Base-by-base conservation (phyloP, 2,888 invertebrate species). In the Cryptophagus acutangulus region DNA sequence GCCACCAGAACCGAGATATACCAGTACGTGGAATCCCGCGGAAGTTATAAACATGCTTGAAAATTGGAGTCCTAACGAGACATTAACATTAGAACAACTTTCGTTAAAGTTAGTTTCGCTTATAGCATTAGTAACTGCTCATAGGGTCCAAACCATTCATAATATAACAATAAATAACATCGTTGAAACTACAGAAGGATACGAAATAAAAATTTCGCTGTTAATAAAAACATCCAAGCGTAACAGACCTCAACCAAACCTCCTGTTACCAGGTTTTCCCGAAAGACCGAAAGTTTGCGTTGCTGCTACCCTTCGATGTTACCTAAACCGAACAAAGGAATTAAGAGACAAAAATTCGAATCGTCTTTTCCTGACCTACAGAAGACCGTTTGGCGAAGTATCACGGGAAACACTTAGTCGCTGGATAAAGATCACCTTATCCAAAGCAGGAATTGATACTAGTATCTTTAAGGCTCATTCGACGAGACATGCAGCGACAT, bases 21-120 rank as follows among this genome's bases (percentile, higher is more conserved):
- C 57, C 20, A 9, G 10, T 6, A 59, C 43, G 1, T 62, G 61
- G 58, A 51, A 65, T 31, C 55, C 58, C 9, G 14, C 16, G 13
- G 15, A 30, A 5, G 48, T 50, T n/a, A n/a, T n/a, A n/a, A n/a
- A n/a, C n/a, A n/a, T n/a, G n/a, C n/a, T n/a, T n/a, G n/a, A n/a
- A n/a, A n/a, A n/a, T n/a, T n/a, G n/a, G n/a, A n/a, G n/a, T n/a
- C n/a, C n/a, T n/a, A 33, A 26, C 3, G 26, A 26, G 12, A 6
- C 26, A 12, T 10, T 37, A 17, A 17, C 31, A 16, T 28, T 51
- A 8, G 18, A 41, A 28, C 33, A 34, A 17, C 16, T 54, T 12
- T 34, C 49, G 0, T 14, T 18, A n/a, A 54, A 55, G 38, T 26
- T 54, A 15, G 43, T 35, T 5, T 41, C 45, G 1, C 31, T 51